A percentile compares a stretch with the other conserved stretches of the same genome.
These are phyloP conservation scores for Pelmatolapia mariae DNA, from an alignment of 2,113 vertebrate species.

Conservation along the genomic window DNA sequence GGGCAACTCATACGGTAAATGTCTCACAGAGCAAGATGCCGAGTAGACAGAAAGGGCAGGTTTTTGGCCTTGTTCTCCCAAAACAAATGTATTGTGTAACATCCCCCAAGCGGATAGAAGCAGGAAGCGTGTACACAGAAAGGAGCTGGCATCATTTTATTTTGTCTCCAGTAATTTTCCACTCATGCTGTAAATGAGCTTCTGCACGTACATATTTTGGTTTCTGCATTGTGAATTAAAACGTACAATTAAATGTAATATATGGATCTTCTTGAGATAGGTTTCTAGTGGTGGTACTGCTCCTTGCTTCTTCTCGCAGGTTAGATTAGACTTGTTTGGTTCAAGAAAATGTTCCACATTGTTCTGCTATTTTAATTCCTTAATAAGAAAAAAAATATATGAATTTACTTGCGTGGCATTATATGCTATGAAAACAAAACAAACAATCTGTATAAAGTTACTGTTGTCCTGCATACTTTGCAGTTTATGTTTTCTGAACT, in stretches of 20 bases:
- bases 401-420: neutral
- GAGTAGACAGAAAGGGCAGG: neutral
- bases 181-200: neutral
- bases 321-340: neutral
- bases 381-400: neutral
- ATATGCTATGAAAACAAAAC: neutral
- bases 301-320: neutral
- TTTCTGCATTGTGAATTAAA: neutral
- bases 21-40: neutral
- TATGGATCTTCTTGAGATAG: neutral
- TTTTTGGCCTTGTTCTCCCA: neutral
- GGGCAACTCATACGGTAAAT: conserved; percentile 87
- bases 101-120: neutral
- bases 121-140: neutral
- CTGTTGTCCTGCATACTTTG: neutral
- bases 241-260: neutral
- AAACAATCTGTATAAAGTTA: neutral
- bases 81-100: neutral
- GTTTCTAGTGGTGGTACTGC: neutral
- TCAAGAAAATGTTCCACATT: neutral
- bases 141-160: neutral
- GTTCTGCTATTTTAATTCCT: neutral
- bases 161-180: conserved; percentile 5
- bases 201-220: neutral
- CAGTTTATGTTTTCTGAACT: neutral